Evolutionary conservation across 2,113 vertebrate genomes (phyloP).

Genomic region (Bucco capensis): DNA sequence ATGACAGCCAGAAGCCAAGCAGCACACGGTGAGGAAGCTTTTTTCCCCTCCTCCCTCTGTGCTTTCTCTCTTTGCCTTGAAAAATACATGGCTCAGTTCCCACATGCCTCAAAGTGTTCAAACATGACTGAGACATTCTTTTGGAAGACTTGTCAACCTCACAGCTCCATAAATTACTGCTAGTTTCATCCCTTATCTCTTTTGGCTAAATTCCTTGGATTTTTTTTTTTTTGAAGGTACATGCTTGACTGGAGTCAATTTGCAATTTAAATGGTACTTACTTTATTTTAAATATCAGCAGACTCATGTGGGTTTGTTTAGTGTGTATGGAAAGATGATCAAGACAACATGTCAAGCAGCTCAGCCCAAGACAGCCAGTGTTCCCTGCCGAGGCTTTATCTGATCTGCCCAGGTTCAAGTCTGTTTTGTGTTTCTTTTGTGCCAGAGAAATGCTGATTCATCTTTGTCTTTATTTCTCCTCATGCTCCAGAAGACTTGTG

Average conservation of each 20-base stretch:
- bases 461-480: neutral
- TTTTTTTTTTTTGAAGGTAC: neutral
- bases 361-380: neutral
- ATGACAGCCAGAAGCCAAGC: neutral
- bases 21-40: neutral
- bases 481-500: neutral
- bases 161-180: neutral
- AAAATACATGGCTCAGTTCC: neutral
- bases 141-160: neutral
- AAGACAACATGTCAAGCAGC: neutral
- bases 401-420: neutral
- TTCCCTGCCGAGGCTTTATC: neutral
- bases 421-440: neutral
- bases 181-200: neutral
- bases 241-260: neutral
- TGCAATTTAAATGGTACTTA: slow-evolving; percentile 21
- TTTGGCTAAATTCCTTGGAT: neutral
- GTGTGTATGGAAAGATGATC: neutral
- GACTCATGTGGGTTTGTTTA: slow-evolving; percentile 2
- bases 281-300: slow-evolving; percentile 6
- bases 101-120: neutral
- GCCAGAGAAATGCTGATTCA: neutral
- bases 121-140: neutral
- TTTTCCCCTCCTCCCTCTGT: too few relatives aligned
- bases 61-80: neutral